A percentile compares a stretch with the other conserved stretches of the same genome.
phyloP scores from a whole-genome alignment of 2,797 vertebrate species.

The Hoplostethus mediterraneus region DNA sequence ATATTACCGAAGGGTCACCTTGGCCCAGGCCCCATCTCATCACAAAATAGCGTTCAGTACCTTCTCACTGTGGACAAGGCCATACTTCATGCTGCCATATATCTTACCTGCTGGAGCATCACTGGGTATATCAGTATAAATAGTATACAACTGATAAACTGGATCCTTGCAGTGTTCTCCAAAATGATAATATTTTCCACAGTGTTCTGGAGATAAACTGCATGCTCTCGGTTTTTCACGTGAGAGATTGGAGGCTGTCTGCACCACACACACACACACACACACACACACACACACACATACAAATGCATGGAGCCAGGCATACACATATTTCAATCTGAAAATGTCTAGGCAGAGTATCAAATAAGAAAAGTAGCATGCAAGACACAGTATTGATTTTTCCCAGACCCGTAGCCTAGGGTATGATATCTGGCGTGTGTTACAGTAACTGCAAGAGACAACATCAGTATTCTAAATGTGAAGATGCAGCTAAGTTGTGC shows the following conservation, averaged over 20 bases:
- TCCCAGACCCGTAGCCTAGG: slow-evolving; percentile 66
- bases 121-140: slow-evolving; percentile 70
- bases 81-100: slow-evolving; percentile 76
- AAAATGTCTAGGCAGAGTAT: slow-evolving; percentile 51
- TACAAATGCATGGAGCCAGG: slow-evolving; percentile 33
- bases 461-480: slow-evolving; percentile 42
- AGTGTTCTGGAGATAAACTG: slow-evolving; percentile 48
- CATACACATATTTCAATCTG: slow-evolving; percentile 41
- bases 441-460: slow-evolving; percentile 67
- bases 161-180: slow-evolving; percentile 49
- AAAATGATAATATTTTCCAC: slow-evolving; percentile 63
- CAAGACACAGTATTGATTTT: slow-evolving; percentile 73
- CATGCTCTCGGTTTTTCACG: slow-evolving; percentile 47
- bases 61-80: slow-evolving; percentile 74
- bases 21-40: slow-evolving; percentile 80
- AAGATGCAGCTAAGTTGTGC: slow-evolving; percentile 54
- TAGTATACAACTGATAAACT: slow-evolving; percentile 73
- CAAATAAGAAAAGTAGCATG: slow-evolving; percentile 66
- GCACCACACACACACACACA: background rate
- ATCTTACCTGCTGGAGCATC: slow-evolving; percentile 70
- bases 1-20: slow-evolving; percentile 85
- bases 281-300: background rate
- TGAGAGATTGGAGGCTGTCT: slow-evolving; percentile 45
- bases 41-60: slow-evolving; percentile 78
- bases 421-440: slow-evolving; percentile 65